A percentile compares a stretch with the other conserved stretches of the same genome.
phyloP scores from a whole-genome alignment of 2,888 invertebrate genomes.

The Oscheius sp. region DNA sequence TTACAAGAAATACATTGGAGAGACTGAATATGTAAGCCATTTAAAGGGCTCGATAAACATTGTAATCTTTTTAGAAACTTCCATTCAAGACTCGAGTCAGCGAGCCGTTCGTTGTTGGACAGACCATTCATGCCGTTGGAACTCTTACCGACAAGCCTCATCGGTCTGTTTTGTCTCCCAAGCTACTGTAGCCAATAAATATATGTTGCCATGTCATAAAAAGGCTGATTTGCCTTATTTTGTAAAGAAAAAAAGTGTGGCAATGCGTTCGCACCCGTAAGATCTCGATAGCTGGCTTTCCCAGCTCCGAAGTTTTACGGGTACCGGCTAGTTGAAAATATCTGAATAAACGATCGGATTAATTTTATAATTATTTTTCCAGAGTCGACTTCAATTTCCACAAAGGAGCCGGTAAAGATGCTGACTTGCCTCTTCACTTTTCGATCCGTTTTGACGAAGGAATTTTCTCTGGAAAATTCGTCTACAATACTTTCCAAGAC shows the following conservation, averaged over 20 bases:
- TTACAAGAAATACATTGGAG: slow-evolving; percentile 70
- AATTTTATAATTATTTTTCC: too few species aligned
- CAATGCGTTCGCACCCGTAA: too few species aligned
- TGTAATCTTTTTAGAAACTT: slow-evolving; percentile 54
- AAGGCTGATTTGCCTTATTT: too few species aligned
- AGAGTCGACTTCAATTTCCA: slow-evolving; percentile 73
- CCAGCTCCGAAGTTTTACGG: not conserved
- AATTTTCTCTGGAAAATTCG: slow-evolving; percentile 63
- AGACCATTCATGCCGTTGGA: slow-evolving; percentile 71
- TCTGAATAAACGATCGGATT: not conserved
- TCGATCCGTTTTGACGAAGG: slow-evolving; percentile 70
- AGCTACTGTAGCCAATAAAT: too few species aligned
- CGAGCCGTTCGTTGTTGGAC: slow-evolving; percentile 70
- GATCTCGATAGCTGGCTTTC: not conserved
- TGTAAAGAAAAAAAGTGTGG: too few species aligned
- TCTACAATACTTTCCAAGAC: slow-evolving; percentile 68
- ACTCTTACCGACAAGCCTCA: slow-evolving; percentile 67
- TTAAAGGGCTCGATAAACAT: not conserved
- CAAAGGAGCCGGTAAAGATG: slow-evolving; percentile 66
- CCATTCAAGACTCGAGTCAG: slow-evolving; percentile 72
- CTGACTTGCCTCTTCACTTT: slow-evolving; percentile 72
- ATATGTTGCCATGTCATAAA: too few species aligned
- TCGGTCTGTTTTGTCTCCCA: slow-evolving; percentile 42
- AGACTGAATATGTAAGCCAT: slow-evolving; percentile 61
- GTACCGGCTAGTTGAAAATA: not conserved